These are phyloP conservation scores for Acanthosepion esculentum DNA, from an alignment of 2,888 invertebrate species.

Conservation along the genomic window DNA sequence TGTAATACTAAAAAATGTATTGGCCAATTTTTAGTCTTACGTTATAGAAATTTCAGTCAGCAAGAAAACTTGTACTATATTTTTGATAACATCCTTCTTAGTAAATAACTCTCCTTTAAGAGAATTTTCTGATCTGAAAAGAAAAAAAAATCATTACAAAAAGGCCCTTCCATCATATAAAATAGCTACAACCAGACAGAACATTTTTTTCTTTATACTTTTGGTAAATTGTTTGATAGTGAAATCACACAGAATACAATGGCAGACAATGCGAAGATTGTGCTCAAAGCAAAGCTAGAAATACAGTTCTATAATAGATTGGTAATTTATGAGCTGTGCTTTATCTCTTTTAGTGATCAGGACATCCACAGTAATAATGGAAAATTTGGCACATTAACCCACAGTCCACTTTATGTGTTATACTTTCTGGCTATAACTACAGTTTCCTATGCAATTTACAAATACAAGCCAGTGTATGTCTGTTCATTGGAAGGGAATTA, in stretches of 20 bases:
- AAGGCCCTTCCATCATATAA: not conserved
- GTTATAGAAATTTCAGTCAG: no score
- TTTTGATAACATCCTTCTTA: no score
- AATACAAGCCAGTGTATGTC: no score
- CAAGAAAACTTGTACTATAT: no score
- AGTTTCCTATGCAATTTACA: not conserved
- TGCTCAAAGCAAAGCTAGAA: not conserved
- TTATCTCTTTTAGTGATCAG: not conserved
- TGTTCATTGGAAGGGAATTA: not conserved
- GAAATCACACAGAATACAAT: not conserved
- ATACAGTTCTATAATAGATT: not conserved
- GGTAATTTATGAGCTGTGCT: not conserved
- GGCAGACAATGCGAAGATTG: not conserved
- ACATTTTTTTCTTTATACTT: not conserved
- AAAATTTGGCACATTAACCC: not conserved
- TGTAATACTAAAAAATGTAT: no score
- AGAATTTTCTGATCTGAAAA: not conserved
- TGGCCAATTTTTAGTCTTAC: no score
- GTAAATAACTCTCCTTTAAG: not conserved
- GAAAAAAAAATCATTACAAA: not conserved
- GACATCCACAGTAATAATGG: not conserved
- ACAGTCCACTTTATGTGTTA: not conserved
- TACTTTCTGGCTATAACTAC: not conserved
- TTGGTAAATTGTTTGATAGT: not conserved
- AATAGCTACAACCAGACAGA: not conserved